Percentiles rank a stretch among this genome's conserved stretches.
These are phyloP conservation scores for Papilio xuthus DNA, from an alignment of 1,140 invertebrate genomes.

Conservation along the genomic window DNA sequence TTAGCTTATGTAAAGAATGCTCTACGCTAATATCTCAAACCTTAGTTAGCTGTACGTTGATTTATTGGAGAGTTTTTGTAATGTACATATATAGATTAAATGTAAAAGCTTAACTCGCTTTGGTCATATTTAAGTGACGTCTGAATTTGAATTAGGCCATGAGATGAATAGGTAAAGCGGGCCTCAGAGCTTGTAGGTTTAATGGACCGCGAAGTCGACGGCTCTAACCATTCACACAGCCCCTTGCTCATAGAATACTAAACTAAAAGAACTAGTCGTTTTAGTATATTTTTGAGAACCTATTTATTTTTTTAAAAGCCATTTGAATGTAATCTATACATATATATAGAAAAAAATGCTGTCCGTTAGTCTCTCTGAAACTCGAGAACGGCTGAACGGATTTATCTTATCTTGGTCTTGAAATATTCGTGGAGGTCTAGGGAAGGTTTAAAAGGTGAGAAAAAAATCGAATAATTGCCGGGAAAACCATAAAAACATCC, in stretches of 20 bases:
- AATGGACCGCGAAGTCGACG: neutral
- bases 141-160: neutral
- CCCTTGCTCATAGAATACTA: neutral
- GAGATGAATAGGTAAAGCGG: conserved; percentile 9
- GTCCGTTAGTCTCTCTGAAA: too few relatives aligned
- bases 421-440: too few relatives aligned
- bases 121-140: neutral
- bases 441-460: too few relatives aligned
- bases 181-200: conserved; percentile 10
- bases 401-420: too few relatives aligned
- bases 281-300: neutral
- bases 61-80: neutral
- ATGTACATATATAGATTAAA: neutral
- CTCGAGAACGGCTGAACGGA: too few relatives aligned
- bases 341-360: too few relatives aligned
- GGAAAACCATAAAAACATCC: too few relatives aligned
- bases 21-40: neutral
- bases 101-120: neutral
- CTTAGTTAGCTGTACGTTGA: too few relatives aligned
- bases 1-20: too few relatives aligned
- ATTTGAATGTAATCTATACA: too few relatives aligned
- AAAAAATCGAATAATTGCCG: too few relatives aligned
- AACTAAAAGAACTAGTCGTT: neutral
- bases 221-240: neutral
- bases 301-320: neutral